Base-by-base conservation (phyloP, 2,888 invertebrate species). In the Neoscelio sp. region DNA sequence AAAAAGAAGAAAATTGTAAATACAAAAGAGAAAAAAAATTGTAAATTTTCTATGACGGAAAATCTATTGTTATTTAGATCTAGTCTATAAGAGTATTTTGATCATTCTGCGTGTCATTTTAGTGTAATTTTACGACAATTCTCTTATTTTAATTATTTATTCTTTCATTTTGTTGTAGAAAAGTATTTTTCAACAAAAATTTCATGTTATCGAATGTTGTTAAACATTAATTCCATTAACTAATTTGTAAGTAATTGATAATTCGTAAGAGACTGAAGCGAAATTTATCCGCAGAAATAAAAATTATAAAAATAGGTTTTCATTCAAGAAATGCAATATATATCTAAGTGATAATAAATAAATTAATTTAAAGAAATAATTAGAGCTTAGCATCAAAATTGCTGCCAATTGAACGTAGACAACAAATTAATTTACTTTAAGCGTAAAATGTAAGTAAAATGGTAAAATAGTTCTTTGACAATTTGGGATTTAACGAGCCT, bases 51-150 rank as follows among this genome's bases (percentile, higher is more conserved):
- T 80, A 80, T 76, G 60, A 74, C 52, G 68, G 73, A 67, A 74
- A 77, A 60, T 80, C 58, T 76, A 76, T 73, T 80, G 71, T 80
- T 80, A 75, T 70, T 75, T 78, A 78, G 65, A 62, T 68, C 56
- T 78, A 78, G 78, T 73, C 73, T 50, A 67, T 78, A 78, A 78
- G n/a, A n/a, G 78, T 78, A 73, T 68, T 74, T 68, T 30, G 50
- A 64, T 65, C 70, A 77, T 65, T 71, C 62, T 76, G 30, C 68
- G 76, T 68, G 62, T 73, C 60, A 65, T 44, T 67, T 67, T 67
- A 33, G 42, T 60, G 10, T 44, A 54, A 35, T n/a, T n/a, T n/a
- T n/a, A n/a, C 52, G 54, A 62, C 56, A 48, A 26, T 58, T 35
- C 44, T 70, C 15, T 35, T 65, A 60, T 28, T 13, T 71, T 8